Evolutionary conservation across 2,113 vertebrate genomes (phyloP).

Genomic region (Eidolon helvum): DNA sequence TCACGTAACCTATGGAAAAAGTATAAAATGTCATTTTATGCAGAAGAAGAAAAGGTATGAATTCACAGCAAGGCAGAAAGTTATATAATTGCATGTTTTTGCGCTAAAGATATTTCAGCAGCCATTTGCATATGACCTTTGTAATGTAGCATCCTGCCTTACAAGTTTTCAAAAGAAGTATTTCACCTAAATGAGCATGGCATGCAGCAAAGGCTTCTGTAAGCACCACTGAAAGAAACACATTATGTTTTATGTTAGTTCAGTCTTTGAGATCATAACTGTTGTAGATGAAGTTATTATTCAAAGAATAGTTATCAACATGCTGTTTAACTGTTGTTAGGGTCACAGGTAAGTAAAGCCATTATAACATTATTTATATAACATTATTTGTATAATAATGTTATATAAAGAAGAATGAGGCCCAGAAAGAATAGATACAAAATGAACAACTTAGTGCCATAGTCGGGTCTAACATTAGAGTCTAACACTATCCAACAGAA

Average conservation of each 20-base stretch:
- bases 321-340: background rate
- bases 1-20: background rate
- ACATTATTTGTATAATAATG: background rate
- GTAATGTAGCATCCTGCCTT: background rate
- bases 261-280: background rate
- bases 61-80: background rate
- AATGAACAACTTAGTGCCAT: background rate
- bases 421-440: background rate
- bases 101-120: conserved; percentile 1
- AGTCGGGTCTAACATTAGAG: background rate
- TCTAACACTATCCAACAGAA: background rate
- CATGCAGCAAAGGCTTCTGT: background rate
- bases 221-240: conserved; percentile 43
- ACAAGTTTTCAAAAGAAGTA: background rate
- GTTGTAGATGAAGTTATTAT: background rate
- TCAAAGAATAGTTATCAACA: background rate
- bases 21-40: background rate
- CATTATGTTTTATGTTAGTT: background rate
- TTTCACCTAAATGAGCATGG: background rate
- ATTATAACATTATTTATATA: background rate
- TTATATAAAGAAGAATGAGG: background rate
- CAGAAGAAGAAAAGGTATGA: background rate
- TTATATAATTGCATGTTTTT: conserved; percentile 10
- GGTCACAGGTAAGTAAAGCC: background rate
- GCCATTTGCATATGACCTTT: conserved; percentile 23